A percentile compares a stretch with the other conserved stretches of the same genome.
These are phyloP conservation scores for Rallus crepitans DNA, from an alignment of 2,797 vertebrate species.

Conservation along the genomic window DNA sequence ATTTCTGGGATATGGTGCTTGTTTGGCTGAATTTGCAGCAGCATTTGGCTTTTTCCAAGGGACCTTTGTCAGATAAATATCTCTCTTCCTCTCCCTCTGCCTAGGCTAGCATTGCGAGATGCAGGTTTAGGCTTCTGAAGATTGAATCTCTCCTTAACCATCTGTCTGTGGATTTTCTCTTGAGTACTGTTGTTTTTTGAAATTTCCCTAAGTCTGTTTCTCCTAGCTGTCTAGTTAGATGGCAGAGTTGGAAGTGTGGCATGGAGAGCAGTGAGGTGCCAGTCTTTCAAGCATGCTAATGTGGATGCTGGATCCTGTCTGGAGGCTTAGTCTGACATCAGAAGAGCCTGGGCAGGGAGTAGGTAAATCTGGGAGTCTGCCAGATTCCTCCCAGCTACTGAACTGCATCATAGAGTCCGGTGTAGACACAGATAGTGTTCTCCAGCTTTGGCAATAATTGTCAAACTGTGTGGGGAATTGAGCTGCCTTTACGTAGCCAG, in stretches of 20 bases:
- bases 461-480: neutral
- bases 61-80: neutral
- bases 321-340: neutral
- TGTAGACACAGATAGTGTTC: neutral
- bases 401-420: neutral
- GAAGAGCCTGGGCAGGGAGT: neutral
- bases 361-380: neutral
- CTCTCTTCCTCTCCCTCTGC: neutral
- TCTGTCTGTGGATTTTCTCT: neutral
- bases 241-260: neutral
- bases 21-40: neutral
- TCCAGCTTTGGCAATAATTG: neutral
- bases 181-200: neutral
- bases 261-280: neutral
- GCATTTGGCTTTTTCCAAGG: neutral
- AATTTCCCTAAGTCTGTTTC: neutral
- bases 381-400: neutral
- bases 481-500: neutral
- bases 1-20: neutral
- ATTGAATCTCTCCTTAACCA: neutral
- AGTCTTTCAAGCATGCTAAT: neutral
- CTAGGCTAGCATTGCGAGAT: neutral
- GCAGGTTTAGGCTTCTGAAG: neutral
- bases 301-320: neutral
- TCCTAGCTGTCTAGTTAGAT: neutral